Base-by-base conservation (phyloP, 1,140 invertebrate species). In the Aphelenchoides fujianensis region DNA sequence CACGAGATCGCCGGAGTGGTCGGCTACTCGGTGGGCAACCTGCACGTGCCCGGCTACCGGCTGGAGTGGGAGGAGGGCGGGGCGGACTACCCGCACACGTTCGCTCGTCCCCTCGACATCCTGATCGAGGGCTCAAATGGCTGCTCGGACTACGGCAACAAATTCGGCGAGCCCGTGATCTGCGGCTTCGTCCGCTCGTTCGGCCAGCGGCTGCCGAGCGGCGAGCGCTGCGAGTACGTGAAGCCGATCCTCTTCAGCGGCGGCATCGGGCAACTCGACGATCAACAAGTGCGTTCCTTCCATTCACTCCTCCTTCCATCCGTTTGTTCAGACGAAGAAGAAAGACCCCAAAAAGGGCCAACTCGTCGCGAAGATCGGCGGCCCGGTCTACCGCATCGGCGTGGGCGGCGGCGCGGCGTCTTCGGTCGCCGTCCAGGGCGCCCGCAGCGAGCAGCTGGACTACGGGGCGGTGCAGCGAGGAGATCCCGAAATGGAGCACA, bases 171-270 rank as follows among this genome's bases (percentile, higher is more conserved):
- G 85, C 95, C 95, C 1, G 87, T 98, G 1, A 89, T 98, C 66
- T 86, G 88, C 79, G 95, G 95, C 30, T 98, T 97, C 85, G 89
- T 91, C 0, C 88, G 95, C 67, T 92, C 94, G 0, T 98, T 93
- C 86, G 64, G 67, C 61, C 12, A n/a, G 31, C n/a, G 59, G 64
- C 68, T 77, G 37, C 7, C 64, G 67, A 30, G 12, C 37, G 88
- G 89, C 35, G 89, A 90, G 74, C 86, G 94, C 63, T 88, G 92
- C 69, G 95, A 98, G 86, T 98, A 91, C 88, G 91, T 98, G 0
- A 98, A 98, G 83, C 95, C 95, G 0, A 97, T 98, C 69, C 97
- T 98, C 95, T 98, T 98, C 77, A 95, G 92, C 82, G 95, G 92
- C 68, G 95, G 95, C 41, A 89, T 98, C 71, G 95, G 95, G 3